A percentile compares a stretch with the other conserved stretches of the same genome.
phyloP scores from a whole-genome alignment of 2,113 vertebrate species.

The Eidolon helvum region DNA sequence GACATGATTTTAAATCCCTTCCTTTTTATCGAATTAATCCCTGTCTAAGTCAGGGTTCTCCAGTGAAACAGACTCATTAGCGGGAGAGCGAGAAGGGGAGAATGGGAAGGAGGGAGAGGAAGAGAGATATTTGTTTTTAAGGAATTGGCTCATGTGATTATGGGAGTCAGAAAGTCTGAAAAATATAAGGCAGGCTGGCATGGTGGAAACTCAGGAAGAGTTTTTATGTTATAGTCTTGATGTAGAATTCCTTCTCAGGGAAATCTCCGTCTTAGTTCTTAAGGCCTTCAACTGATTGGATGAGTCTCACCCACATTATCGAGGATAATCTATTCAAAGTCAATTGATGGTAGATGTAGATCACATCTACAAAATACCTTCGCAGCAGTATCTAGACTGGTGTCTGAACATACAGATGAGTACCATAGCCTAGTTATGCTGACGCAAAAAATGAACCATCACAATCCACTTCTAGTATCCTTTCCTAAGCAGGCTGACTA shows the following conservation, averaged over 20 bases:
- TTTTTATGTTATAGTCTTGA: background rate
- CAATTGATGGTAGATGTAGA: background rate
- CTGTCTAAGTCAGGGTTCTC: background rate
- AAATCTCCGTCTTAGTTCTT: background rate
- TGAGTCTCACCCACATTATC: background rate
- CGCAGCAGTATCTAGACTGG: background rate
- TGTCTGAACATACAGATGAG: background rate
- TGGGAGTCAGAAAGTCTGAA: background rate
- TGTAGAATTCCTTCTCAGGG: background rate
- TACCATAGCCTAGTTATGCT: background rate
- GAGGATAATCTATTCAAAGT: background rate
- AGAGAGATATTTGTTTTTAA: background rate
- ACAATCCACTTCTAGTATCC: background rate
- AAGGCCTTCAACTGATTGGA: background rate
- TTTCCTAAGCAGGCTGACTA: background rate
- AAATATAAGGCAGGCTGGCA: background rate
- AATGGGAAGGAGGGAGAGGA: background rate
- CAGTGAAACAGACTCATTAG: background rate
- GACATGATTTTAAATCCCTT: background rate
- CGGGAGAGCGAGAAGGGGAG: too few relatives aligned
- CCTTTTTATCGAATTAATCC: background rate
- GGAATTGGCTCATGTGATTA: background rate
- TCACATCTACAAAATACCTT: background rate
- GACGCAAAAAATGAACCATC: background rate
- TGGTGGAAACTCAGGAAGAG: background rate